Evolutionary conservation across 2,888 invertebrate genomes (phyloP), one percentile per base, ranked within the genome.

Genomic region (Lomographa bimaculata): DNA sequence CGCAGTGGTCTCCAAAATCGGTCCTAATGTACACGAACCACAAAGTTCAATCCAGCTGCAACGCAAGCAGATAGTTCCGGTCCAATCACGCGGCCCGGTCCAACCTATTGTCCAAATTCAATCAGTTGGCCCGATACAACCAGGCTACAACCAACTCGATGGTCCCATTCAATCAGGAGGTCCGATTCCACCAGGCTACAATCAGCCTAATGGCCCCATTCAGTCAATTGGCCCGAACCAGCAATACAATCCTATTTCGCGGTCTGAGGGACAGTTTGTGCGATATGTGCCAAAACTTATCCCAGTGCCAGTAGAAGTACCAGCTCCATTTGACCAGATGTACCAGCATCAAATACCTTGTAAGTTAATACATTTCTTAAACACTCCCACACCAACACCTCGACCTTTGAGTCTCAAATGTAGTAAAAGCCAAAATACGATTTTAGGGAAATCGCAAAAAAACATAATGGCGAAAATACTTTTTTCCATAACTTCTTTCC

Each of bases 1-100:
- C 49, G 91, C 91, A 0, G 81, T 91, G 0, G 91, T 91, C 0
- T 87, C 90, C 0, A 91, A 91, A 61, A 74, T 78, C 7, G 87
- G 79, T 0, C 92, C 91, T 1, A 82, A 76, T 29, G 57, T 91
- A 7, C 91, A 91, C 45, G 64, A 73, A 10, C 77, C 82, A 0
- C 39, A 37, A 10, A 24, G 34, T 2, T 30, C 29, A 10, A 14
- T 14, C 14, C 30, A 5, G 8, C 14, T 12, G 7, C 17, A 11
- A 17, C 24, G 3, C 8, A 5, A 11, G 23, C 7, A 17, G 32
- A 1, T 4, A 14, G 14, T 14, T 4, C 23, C 9, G 7, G 12
- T 17, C 11, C 32, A 24, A 7, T 16, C 8, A 1, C 10, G 23
- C 2, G 17, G 16, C 3, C 18, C 26, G 12, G 8, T 33, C 9